Conservation (phyloP, 2,797 vertebrate species). For the Pseudochaenichthys georgianus region DNA sequence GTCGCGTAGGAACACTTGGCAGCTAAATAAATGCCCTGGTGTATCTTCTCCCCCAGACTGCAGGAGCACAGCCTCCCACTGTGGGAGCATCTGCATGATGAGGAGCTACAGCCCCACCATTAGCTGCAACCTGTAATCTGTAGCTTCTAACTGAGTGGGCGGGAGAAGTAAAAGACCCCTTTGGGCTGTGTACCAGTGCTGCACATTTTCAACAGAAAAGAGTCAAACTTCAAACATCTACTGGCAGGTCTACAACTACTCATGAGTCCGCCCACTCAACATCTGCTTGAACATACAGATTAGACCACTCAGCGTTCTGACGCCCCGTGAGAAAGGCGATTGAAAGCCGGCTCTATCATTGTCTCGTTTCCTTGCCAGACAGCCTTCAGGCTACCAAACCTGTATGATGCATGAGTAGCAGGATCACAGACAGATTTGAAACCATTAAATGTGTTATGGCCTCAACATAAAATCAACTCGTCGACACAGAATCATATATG, state of each 20-base stretch:
- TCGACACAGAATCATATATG: conserved; percentile 26
- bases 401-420: conserved; percentile 36
- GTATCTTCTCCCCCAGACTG: not conserved
- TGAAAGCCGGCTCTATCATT: conserved; percentile 22
- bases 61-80: conserved; percentile 15
- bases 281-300: conserved; percentile 56
- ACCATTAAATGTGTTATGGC: conserved; percentile 28
- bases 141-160: conserved; percentile 50
- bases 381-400: conserved; percentile 31
- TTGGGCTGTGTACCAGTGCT: conserved; percentile 32
- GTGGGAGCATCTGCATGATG: conserved; percentile 53
- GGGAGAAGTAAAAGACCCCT: conserved; percentile 53
- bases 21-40: conserved; percentile 6
- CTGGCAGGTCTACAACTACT: conserved; percentile 46
- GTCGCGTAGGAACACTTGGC: conserved; percentile 23
- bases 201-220: conserved; percentile 21
- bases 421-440: conserved; percentile 37
- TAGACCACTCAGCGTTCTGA: conserved; percentile 21
- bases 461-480: conserved; percentile 50
- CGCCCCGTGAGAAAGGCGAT: conserved; percentile 19
- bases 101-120: conserved; percentile 43
- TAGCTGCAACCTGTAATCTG: conserved; percentile 68
- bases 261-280: conserved; percentile 62
- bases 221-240: conserved; percentile 57
- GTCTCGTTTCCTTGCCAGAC: conserved; percentile 50